phyloP scores from a whole-genome alignment of 2,888 invertebrate species.

The Meandrusa payeni region DNA sequence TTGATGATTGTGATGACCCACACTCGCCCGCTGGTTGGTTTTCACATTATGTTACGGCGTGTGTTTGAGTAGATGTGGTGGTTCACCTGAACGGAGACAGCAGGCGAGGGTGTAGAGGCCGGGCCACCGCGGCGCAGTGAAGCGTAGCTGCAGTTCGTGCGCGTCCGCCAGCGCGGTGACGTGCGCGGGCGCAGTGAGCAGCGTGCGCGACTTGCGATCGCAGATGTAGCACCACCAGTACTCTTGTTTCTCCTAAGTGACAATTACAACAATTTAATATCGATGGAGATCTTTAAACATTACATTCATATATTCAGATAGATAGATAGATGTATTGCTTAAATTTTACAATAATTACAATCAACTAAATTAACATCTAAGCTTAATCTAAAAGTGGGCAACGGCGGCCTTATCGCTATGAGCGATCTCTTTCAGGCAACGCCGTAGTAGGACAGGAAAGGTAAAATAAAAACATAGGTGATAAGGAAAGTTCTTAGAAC shows the following conservation, averaged over 20 bases:
- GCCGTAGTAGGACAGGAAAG: too few relatives aligned
- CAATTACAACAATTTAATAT: neutral
- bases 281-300: neutral
- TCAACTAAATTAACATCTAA: too few relatives aligned
- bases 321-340: neutral
- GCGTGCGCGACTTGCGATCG: slow-evolving; percentile 94
- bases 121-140: slow-evolving; percentile 97
- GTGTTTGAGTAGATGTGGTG: neutral
- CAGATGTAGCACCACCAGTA: slow-evolving; percentile 99
- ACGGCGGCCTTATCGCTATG: too few relatives aligned
- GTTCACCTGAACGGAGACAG: slow-evolving; percentile 89
- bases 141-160: slow-evolving; percentile 96
- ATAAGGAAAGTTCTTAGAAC: too few relatives aligned
- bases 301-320: neutral
- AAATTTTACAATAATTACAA: too few relatives aligned
- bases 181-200: slow-evolving; percentile 96
- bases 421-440: too few relatives aligned
- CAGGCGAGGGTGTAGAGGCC: slow-evolving; percentile 96
- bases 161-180: slow-evolving; percentile 94
- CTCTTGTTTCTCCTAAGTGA: slow-evolving; percentile 88
- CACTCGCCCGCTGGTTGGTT: too few relatives aligned
- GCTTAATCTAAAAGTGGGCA: too few relatives aligned
- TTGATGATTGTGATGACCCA: too few relatives aligned
- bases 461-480: too few relatives aligned
- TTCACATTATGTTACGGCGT: neutral